Base-by-base conservation (phyloP, 2,113 vertebrate species). In the Alligator mississippiensis region DNA sequence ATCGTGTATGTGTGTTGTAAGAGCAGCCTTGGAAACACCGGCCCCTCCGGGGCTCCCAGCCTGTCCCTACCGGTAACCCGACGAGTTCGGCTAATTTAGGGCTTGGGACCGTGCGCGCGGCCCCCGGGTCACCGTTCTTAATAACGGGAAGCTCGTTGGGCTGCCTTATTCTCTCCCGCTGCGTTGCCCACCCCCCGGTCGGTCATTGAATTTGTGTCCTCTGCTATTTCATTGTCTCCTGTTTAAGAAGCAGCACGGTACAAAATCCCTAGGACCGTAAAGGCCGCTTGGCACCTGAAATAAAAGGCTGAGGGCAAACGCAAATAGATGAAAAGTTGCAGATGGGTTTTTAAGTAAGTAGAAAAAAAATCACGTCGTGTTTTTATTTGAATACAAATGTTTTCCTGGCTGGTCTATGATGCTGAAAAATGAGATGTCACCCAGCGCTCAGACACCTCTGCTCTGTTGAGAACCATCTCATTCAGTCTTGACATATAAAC, bases 81-180 rank as follows among this genome's bases (percentile, higher is more conserved):
- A 70, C 95, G 81, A 96, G 92, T 93, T 95, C 90, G 85, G 57
- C 34, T 95, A 87, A 96, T 96, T 95, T 77, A 3, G 8, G n/a
- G 1, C 84, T 79, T 86, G 93, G 95, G 96, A 89, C 70, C 82
- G 38, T 94, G 91, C 74, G 81, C 14, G 9, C 27, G 64, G 83
- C 95, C 97, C 97, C 97, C 96, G 1, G 85, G 96, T 92, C 94
- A 88, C 77, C 1, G 93, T 96, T 85, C 95, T 92, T 89, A 91
- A 97, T 92, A 97, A 96, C 68, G 84, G 92, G 94, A 96, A 94
- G 93, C 93, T 96, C 93, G 95, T 96, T 93, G 95, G 92, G 93
- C 87, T 88, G 92, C 92, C 84, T 95, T 89, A 88, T 94, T 70
- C 28, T 96, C 90, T 96, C 84, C 81, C 92, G n/a, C 89, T 66